Percentiles rank a stretch among this genome's conserved stretches.
These are phyloP conservation scores for Oryzias javanicus DNA, from an alignment of 2,113 vertebrate genomes.

Conservation along the genomic window DNA sequence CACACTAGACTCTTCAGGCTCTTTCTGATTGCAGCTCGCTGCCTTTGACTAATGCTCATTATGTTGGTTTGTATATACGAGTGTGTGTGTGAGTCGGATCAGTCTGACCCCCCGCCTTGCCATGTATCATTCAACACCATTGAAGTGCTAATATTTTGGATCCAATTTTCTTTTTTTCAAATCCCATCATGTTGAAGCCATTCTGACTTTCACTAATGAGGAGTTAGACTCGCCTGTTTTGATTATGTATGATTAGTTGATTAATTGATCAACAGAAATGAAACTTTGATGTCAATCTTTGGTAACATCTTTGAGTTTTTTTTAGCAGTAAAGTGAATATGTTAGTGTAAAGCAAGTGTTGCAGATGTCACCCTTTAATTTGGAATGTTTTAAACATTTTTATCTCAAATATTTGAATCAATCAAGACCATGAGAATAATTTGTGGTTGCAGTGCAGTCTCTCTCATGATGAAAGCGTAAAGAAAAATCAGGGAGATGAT, in stretches of 20 bases:
- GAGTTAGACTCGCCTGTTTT: conserved; percentile 43
- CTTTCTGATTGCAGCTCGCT: conserved; percentile 65
- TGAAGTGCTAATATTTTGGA: conserved; percentile 64
- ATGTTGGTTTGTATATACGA: conserved; percentile 20
- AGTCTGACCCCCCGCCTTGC: conserved; percentile 26
- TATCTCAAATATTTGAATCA: conserved; percentile 5
- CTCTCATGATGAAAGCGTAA: too few relatives aligned
- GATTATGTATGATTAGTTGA: conserved; percentile 8
- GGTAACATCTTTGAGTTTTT: background rate
- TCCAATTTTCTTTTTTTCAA: conserved; percentile 46
- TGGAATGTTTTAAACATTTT: background rate
- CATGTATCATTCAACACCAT: conserved; percentile 68
- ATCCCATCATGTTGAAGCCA: conserved; percentile 49
- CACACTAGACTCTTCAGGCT: conserved; percentile 45
- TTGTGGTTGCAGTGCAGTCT: too few relatives aligned
- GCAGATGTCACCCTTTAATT: background rate
- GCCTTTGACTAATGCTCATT: conserved; percentile 62
- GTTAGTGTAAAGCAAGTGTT: too few relatives aligned
- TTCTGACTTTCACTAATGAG: conserved; percentile 38
- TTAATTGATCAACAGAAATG: background rate
- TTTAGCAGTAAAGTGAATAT: background rate
- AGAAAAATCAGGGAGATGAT: too few relatives aligned
- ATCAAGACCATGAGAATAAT: too few relatives aligned
- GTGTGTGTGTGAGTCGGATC: conserved; percentile 31
- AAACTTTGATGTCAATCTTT: background rate